These are phyloP conservation scores for Drosophila dunni DNA, from an alignment of 1,140 invertebrate genomes.

Conservation along the genomic window DNA sequence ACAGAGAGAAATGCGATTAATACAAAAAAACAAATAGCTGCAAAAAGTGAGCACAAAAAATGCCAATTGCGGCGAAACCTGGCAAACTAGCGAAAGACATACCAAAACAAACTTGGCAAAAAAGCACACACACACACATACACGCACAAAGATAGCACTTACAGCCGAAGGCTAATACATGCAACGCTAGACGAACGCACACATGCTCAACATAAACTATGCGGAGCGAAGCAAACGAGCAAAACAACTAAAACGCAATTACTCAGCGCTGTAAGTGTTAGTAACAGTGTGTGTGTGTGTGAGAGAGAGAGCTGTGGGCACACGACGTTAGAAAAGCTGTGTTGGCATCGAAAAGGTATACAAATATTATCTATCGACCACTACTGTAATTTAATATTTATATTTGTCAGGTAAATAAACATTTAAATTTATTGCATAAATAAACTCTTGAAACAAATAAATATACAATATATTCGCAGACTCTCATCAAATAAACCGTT, in stretches of 20 bases:
- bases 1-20: slow-evolving; percentile 64
- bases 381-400: no score
- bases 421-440: no score
- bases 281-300: not conserved
- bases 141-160: not conserved
- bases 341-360: no score
- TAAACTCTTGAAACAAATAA: no score
- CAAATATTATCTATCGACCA: no score
- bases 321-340: no score
- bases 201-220: slow-evolving; percentile 53
- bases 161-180: not conserved
- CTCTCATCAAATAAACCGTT: no score
- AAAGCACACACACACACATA: slow-evolving; percentile 21
- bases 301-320: slow-evolving; percentile 14
- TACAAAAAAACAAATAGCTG: slow-evolving; percentile 6
- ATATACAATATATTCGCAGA: no score
- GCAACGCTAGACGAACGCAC: not conserved
- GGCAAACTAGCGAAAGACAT: slow-evolving; percentile 58
- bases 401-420: no score
- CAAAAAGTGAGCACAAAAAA: slow-evolving; percentile 38
- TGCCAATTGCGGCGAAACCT: slow-evolving; percentile 47
- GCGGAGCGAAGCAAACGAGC: slow-evolving; percentile 69
- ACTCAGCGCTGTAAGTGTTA: slow-evolving; percentile 11
- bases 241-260: slow-evolving; percentile 81
- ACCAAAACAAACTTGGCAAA: slow-evolving; percentile 71